Base-by-base conservation (phyloP, 2,113 vertebrate species). In the Seriola quinqueradiata region DNA sequence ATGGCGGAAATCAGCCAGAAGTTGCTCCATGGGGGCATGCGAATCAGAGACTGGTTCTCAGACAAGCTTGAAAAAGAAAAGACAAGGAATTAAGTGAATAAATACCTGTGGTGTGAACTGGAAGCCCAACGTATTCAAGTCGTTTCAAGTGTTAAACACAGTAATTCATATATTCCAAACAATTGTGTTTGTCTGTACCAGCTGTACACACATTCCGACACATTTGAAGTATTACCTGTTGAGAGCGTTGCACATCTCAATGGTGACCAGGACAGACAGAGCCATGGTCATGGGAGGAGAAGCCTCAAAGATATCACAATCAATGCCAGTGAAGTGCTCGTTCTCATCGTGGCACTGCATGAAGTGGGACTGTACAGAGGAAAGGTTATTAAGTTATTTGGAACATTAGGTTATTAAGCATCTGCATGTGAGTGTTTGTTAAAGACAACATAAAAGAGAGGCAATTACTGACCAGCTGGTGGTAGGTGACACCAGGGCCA, bases 211-310 rank as follows among this genome's bases (percentile, higher is more conserved):
- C 14, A 28, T 36, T 40, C 4, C 2, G 50, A 19, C 59, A 55
- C 34, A 48, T 36, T 23, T 42, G 1, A 48, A 50, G 14, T 25
- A 32, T 70, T 75, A 97, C 97, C 97, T 98, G 96, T 98, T 98
- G 69, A 98, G 97, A 17, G 97, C 97, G 0, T 98, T 98, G 96
- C 95, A 96, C 97, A 98, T 98, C 95, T 98, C 97, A 19, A 98
- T 98, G 93, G 97, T 98, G 90, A 98, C 97, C 89, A 98, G 88
- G 54, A 98, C 97, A 2, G 97, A 98, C 92, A 98, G 89, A 28
- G 97, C 97, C 97, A 98, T 98, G 91, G 97, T 98, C 97, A 98
- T 98, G 75, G 97, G 97, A 38, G 96, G 86, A 0, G 94, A 50
- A 1, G 96, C 93, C 92, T 98, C 97, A 83, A 98, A 98, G 86